Conservation (phyloP, 1,140 invertebrate species). For the Agraylea sexmaculata region DNA sequence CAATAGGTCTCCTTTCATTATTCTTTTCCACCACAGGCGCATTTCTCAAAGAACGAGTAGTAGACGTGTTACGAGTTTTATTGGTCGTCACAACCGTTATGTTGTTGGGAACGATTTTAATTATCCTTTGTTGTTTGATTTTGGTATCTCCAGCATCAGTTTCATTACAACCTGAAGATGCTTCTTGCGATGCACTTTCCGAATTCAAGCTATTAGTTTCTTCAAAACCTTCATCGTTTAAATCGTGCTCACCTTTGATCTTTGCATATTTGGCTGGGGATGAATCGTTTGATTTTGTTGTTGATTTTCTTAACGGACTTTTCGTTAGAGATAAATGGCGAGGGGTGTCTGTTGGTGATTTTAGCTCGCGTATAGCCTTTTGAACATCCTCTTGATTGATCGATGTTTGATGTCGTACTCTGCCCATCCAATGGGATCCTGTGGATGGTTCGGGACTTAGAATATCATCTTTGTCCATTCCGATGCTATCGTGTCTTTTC, state of each 20-base stretch:
- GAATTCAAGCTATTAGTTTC: constrained; percentile 76
- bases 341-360: constrained; percentile 44
- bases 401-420: constrained; percentile 41
- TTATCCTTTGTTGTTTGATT: constrained; percentile 13
- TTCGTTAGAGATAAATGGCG: constrained; percentile 22
- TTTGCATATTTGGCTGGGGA: constrained; percentile 26
- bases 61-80: constrained; percentile 7
- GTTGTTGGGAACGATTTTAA: constrained; percentile 11
- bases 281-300: constrained; percentile 27
- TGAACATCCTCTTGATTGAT: constrained; percentile 52
- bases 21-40: constrained; percentile 16
- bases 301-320: constrained; percentile 18
- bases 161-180: constrained; percentile 59
- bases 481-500: constrained; percentile 30
- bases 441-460: constrained; percentile 10
- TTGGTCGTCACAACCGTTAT: constrained; percentile 21
- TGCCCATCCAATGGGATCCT: constrained; percentile 20
- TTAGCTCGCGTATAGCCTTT: constrained; percentile 46
- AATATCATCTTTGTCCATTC: constrained; percentile 11
- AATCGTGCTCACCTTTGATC: constrained; percentile 48
- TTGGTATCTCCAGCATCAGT: constrained; percentile 44
- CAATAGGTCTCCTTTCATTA: constrained; percentile 29
- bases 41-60: constrained; percentile 9
- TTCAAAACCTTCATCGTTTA: constrained; percentile 82
- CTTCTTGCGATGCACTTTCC: constrained; percentile 69